Evolutionary conservation across 2,113 vertebrate species (phyloP), one percentile per base, ranked within the genome.

Genomic region (Platichthys flesus): DNA sequence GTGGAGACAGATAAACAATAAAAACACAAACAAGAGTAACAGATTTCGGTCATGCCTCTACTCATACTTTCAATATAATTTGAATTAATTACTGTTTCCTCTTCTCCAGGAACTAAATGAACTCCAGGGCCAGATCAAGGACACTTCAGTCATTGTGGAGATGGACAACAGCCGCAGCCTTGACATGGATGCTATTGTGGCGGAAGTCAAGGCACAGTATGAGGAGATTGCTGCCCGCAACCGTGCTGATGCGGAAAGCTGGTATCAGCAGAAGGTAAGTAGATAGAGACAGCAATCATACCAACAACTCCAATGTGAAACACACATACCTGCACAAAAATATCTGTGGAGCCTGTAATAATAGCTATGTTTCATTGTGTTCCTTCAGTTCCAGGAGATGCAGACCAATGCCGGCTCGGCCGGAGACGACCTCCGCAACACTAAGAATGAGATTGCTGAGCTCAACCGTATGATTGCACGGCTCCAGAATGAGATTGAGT

Each of bases 161-260:
- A 96, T 98, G 96, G 95, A 98, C 89, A 98, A 98, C 75, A 95
- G 92, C 89, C 94, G 97, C 2, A 59, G 0, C 63, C 88, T 98
- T 87, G 96, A 98, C 88, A 93, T 98, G 90, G 92, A 98, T 3
- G 16, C 94, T 89, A 96, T 98, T 86, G 96, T 98, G 0, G 91
- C 94, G 0, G 97, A 98, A 66, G 96, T 97, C 58, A 95, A 90
- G 5, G 90, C 91, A 0, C 96, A 96, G 71, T 98, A 97, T 0
- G 96, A 98, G 72, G 95, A 96, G 0, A 96, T 98, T 0, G 93
- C 96, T 62, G 92, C 90, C 81, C 80, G 70, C 3, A 96, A 92
- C 92, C 93, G 95, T 0, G 9, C 51, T 0, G 96, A 97, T 15
- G 94, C 93, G 0, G 96, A 98, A 81, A 2, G 78, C 0, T 96